Base-by-base conservation (phyloP, 2,888 invertebrate genomes). In the Physocephala rufipes region DNA sequence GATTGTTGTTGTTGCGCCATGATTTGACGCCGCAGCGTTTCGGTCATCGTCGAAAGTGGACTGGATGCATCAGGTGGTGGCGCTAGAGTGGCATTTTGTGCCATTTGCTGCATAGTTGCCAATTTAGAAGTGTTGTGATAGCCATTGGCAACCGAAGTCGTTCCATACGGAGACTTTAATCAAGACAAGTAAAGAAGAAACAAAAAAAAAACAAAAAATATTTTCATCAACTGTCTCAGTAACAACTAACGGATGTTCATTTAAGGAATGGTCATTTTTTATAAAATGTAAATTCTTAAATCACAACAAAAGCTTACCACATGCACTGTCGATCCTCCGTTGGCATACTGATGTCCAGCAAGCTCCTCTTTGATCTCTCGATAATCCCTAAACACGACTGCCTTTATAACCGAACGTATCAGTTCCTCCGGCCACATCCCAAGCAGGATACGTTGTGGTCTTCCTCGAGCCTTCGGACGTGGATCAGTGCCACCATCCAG, bases 371-470 rank as follows among this genome's bases (percentile, higher is more conserved):
- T 93, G 83, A 93, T 91, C 87, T 92, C 92, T 81, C 92, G 91
- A 49, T 93, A 93, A 87, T 96, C 96, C 78, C 95, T 89, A 88
- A 96, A 96, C 71, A 96, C 95, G 58, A 96, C 95, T 51, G 95
- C 94, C 81, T 95, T 90, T 82, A 96, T 95, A 71, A 96, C 96
- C 72, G 95, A 95, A 82, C 95, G 91, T 85, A 96, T 95, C 86
- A 95, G 94, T 83, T 95, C 95, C 87, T 96, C 95, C 9, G 95
- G 95, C 95, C 96, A 96, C 79, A 95, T 93, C 77, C 95, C 96
- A 77, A 96, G 88, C 78, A 96, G 88, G 85, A 96, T 96, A 85
- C 96, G 90, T 85, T 96, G 96, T 15, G 96, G 96, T 77, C 96
- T 89, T 45, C 96, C 96, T 81, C 96, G 90, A 70, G 95, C 96